Conservation (phyloP, 2,113 vertebrate species). For the Dendropsophus ebraccatus region DNA sequence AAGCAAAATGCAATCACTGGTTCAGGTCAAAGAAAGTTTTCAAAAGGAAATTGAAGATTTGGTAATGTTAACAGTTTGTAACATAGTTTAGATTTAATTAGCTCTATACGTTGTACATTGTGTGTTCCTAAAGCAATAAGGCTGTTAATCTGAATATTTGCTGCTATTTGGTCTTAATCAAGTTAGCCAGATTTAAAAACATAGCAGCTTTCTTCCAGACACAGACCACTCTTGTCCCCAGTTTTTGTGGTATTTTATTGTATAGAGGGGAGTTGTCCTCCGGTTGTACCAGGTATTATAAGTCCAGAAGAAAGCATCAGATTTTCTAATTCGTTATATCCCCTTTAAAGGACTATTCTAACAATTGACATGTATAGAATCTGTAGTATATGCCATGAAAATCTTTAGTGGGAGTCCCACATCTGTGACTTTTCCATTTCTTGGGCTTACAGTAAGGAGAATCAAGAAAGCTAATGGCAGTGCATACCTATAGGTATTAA, state of each 20-base stretch:
- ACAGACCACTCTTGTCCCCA: too few species aligned
- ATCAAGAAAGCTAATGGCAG: too few species aligned
- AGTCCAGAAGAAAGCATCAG: too few species aligned
- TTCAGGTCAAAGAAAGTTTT: conserved; percentile 81
- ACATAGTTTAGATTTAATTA: neutral
- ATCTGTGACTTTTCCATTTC: neutral
- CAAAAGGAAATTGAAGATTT: conserved; percentile 81
- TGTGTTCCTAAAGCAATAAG: neutral
- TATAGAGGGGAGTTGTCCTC: too few species aligned
- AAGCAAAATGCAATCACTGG: conserved; percentile 77
- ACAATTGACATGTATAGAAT: neutral
- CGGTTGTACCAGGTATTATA: too few species aligned
- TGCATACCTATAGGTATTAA: too few species aligned
- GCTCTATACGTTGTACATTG: neutral
- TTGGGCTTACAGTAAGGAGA: neutral
- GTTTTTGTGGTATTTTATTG: too few species aligned
- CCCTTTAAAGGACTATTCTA: neutral
- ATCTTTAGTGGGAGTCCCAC: neutral
- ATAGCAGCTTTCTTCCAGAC: too few species aligned
- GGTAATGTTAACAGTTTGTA: conserved; percentile 76
- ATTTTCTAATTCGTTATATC: too few species aligned
- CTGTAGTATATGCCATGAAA: neutral
- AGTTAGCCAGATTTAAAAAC: too few species aligned
- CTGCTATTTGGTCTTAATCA: neutral
- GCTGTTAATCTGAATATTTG: neutral